A percentile compares a stretch with the other conserved stretches of the same genome.
These are phyloP conservation scores for Philonicus albiceps DNA, from an alignment of 2,888 invertebrate species.

Conservation along the genomic window DNA sequence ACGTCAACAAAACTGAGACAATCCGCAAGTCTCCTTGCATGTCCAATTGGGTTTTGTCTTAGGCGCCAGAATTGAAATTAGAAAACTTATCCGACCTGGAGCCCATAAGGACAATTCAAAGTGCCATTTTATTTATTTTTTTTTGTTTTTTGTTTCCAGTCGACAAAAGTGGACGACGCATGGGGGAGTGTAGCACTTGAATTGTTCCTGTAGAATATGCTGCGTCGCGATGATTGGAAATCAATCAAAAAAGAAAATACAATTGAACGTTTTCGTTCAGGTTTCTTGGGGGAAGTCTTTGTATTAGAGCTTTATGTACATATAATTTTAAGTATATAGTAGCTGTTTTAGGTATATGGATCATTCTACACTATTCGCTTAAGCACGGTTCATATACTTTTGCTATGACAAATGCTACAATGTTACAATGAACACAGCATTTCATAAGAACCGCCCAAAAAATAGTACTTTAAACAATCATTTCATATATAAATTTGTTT, in stretches of 20 bases:
- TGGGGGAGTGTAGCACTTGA: neutral
- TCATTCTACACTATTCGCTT: no score
- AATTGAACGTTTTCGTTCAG: neutral
- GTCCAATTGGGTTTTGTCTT: slow-evolving; percentile 11
- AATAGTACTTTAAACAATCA: no score
- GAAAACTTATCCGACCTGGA: slow-evolving; percentile 6
- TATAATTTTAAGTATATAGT: no score
- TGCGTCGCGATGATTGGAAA: neutral
- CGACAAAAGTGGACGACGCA: neutral
- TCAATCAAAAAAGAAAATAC: neutral
- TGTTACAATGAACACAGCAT: no score
- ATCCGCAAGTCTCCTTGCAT: slow-evolving; percentile 5
- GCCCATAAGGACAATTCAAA: neutral
- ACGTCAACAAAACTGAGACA: slow-evolving; percentile 19
- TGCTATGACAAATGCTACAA: no score
- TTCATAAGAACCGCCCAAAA: no score
- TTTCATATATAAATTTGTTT: no score
- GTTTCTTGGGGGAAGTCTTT: neutral
- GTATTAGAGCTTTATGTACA: neutral
- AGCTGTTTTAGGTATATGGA: no score
- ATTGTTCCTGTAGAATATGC: neutral
- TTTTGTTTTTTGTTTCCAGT: neutral
- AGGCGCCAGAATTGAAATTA: slow-evolving; percentile 10
- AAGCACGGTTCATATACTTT: no score
- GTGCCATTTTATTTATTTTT: neutral